phyloP scores from a whole-genome alignment of 1,140 invertebrate species.

The Neodiprion lecontei region DNA sequence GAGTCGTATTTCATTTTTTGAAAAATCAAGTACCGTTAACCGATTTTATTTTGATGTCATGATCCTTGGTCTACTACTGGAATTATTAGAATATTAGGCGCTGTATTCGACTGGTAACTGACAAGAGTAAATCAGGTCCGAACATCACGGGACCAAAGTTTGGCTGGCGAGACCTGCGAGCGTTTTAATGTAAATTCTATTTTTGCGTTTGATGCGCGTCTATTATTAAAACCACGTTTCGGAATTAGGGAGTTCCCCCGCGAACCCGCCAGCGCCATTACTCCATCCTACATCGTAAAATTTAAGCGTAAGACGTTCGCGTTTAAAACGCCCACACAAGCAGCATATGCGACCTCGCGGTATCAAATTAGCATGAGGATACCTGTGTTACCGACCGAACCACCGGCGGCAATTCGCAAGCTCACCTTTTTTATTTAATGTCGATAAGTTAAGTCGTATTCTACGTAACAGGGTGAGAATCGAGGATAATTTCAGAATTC shows the following conservation, averaged over 20 bases:
- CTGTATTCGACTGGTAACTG: too few species aligned
- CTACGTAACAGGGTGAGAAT: background rate
- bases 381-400: background rate
- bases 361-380: background rate
- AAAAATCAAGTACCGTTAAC: too few species aligned
- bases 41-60: too few species aligned
- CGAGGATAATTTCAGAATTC: background rate
- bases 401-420: background rate
- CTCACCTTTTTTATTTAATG: slow-evolving; percentile 4
- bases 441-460: background rate
- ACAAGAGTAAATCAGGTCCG: too few species aligned
- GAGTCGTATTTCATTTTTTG: too few species aligned
- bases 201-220: background rate
- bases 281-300: background rate
- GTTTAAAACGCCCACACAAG: background rate
- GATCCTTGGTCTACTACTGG: too few species aligned
- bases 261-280: background rate
- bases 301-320: background rate
- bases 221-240: slow-evolving; percentile 5
- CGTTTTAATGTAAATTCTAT: slow-evolving; percentile 8
- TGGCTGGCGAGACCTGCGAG: background rate
- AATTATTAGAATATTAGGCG: too few species aligned
- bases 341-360: background rate
- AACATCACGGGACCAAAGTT: too few species aligned
- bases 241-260: slow-evolving; percentile 2